Evolutionary conservation across 2,113 vertebrate species (phyloP).

Genomic region (Prionailurus bengalensis): DNA sequence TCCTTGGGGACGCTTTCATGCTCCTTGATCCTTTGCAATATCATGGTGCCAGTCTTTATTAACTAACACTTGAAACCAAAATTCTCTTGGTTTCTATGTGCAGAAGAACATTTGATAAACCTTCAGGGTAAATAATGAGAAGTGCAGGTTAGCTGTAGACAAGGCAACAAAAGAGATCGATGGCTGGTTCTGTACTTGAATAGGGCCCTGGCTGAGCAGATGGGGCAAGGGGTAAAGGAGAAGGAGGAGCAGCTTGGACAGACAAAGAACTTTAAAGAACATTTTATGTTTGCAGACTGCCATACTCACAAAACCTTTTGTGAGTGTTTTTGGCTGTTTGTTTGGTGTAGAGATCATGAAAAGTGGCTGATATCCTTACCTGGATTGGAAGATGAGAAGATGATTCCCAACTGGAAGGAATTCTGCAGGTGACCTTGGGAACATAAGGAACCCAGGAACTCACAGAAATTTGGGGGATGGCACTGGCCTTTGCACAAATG

Average conservation of each 20-base stretch:
- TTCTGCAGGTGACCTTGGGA: not conserved
- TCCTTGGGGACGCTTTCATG: not conserved
- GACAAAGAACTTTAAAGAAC: not conserved
- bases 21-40: not conserved
- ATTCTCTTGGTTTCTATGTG: constrained; percentile 19
- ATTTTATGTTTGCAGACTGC: not conserved
- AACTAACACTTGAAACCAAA: constrained; percentile 18
- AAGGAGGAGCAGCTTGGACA: not conserved
- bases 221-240: too few species aligned
- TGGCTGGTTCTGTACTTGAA: not conserved
- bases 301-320: not conserved
- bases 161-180: not conserved
- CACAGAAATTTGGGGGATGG: not conserved
- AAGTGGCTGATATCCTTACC: not conserved
- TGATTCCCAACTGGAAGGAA: not conserved
- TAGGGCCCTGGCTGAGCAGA: not conserved
- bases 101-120: constrained; percentile 23
- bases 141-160: not conserved
- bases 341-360: not conserved
- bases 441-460: not conserved
- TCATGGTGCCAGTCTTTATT: not conserved
- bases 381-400: not conserved
- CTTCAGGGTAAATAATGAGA: not conserved
- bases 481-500: not conserved
- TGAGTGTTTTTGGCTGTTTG: not conserved